Evolutionary conservation across 2,888 invertebrate genomes (phyloP).

Genomic region (Xestia sexstrigata): DNA sequence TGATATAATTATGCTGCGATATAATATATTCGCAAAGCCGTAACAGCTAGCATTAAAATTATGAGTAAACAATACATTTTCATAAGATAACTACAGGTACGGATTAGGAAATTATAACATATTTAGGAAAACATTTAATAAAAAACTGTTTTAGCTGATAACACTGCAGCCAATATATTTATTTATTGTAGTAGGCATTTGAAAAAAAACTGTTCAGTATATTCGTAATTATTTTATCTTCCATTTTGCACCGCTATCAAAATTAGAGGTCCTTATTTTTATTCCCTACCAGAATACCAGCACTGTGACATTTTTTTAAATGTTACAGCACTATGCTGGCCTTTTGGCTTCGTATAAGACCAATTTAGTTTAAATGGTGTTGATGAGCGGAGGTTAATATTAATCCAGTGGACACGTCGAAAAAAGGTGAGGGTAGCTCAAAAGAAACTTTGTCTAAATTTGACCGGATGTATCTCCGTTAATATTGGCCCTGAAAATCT

Average conservation of each 20-base stretch:
- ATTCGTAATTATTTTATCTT: background rate
- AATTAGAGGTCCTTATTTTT: background rate
- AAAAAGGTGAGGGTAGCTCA: too few relatives aligned
- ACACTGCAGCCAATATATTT: background rate
- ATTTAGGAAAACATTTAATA: slow-evolving; percentile 11
- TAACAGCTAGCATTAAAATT: slow-evolving; percentile 44
- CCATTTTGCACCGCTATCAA: background rate
- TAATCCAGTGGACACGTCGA: too few relatives aligned
- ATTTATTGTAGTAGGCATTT: background rate
- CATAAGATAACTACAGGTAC: slow-evolving; percentile 62
- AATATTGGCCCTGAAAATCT: too few relatives aligned
- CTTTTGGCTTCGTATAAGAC: too few relatives aligned
- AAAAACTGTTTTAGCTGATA: background rate
- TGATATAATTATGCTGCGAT: slow-evolving; percentile 65
- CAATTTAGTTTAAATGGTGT: too few relatives aligned
- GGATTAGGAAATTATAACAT: slow-evolving; percentile 42
- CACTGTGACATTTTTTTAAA: background rate
- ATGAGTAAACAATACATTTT: slow-evolving; percentile 55
- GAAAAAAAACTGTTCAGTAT: background rate
- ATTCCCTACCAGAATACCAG: background rate
- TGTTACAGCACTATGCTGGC: too few relatives aligned
- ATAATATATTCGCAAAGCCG: slow-evolving; percentile 60
- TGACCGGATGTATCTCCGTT: too few relatives aligned
- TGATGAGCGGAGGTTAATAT: too few relatives aligned
- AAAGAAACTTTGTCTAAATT: too few relatives aligned